phyloP scores from a whole-genome alignment of 2,797 vertebrate species.

The Trichosurus vulpecula region DNA sequence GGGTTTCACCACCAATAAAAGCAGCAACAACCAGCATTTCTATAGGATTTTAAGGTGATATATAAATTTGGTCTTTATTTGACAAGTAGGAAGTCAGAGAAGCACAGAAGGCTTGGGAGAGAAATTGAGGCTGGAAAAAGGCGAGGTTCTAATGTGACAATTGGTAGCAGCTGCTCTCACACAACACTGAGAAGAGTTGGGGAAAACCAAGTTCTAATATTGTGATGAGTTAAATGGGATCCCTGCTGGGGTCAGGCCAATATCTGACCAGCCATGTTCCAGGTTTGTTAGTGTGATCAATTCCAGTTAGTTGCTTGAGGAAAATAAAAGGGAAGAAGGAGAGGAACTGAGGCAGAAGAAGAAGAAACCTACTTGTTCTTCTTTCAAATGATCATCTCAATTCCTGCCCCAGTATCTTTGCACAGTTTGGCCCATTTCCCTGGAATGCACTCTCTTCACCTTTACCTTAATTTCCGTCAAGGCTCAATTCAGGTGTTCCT shows the following conservation, averaged over 20 bases:
- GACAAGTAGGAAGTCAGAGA: background rate
- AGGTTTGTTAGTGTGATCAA: background rate
- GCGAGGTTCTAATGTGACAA: background rate
- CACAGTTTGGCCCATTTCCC: background rate
- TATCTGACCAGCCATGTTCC: background rate
- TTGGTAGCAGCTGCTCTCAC: background rate
- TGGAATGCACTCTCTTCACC: background rate
- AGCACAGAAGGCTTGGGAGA: background rate
- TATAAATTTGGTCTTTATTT: background rate
- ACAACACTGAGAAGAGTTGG: background rate
- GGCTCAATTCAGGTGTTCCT: background rate
- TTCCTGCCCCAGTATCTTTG: background rate
- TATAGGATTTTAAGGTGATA: background rate
- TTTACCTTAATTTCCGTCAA: background rate
- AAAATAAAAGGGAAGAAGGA: background rate
- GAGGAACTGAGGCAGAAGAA: background rate
- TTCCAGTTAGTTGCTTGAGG: background rate
- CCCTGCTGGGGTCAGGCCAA: background rate
- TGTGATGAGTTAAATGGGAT: background rate
- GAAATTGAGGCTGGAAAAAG: background rate
- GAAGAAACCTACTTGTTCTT: background rate
- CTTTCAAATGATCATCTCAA: background rate
- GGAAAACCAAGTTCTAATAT: background rate
- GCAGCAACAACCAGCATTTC: background rate
- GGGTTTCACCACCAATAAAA: background rate